Base-by-base conservation (phyloP, 2,113 vertebrate species). In the Tichodroma muraria region DNA sequence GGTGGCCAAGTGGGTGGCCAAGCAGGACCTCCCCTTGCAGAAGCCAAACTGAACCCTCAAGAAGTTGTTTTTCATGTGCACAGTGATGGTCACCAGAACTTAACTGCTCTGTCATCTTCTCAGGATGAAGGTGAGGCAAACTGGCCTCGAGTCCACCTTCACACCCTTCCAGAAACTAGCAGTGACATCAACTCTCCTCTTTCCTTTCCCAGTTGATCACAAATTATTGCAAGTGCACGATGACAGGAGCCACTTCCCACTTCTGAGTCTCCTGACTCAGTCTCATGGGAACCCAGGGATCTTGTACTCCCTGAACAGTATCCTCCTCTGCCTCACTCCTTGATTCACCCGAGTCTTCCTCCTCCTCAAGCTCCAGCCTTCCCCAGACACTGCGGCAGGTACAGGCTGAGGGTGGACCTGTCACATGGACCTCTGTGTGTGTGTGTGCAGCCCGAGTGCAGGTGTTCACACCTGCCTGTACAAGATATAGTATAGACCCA, bases 31-130 rank as follows among this genome's bases (percentile, higher is more conserved):
- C 19, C 30, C 47, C 15, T 38, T 16, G 28, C 42, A 47, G 47
- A 53, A 35, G 53, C 37, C 0, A 2, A 35, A 47, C n/a, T 66
- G 57, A 42, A 6, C 27, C 12, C 61, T 60, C 45, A 63, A 59
- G 2, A 4, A 14, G 53, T 13, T 24, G 13, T 12, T 24, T 31
- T 40, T 60, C 3, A 0, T 14, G n/a, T n/a, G 31, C n/a, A 25
- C 11, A 33, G 38, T 45, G 42, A 10, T 6, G 16, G 31, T 54
- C 80, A 61, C 37, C 47, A 63, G 25, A 60, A 76, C 45, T 17
- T 25, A n/a, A 21, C 40, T 45, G 40, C 64, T 84, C 37, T 72
- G 10, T 27, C 27, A 22, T 57, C 42, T 80, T 71, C 47, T 38
- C 31, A 19, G 60, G 10, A 24, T 13, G 49, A 20, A 31, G 23